Percentiles rank a stretch among this genome's conserved stretches.
These are phyloP conservation scores for Scalopus aquaticus DNA, from an alignment of 2,113 vertebrate genomes.

Conservation along the genomic window DNA sequence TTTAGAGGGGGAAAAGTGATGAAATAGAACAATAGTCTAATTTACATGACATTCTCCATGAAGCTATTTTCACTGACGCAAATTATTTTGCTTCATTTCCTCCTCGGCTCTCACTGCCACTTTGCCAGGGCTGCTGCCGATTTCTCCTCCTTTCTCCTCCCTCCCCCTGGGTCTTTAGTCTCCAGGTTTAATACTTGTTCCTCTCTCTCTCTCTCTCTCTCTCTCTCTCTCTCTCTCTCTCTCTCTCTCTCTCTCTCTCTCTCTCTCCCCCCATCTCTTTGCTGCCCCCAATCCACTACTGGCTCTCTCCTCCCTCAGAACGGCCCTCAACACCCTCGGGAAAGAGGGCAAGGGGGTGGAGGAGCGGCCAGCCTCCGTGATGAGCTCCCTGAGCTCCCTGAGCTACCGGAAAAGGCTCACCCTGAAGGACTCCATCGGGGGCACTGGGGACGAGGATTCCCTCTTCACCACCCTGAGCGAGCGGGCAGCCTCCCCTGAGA, in stretches of 20 bases:
- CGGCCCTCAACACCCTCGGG: slow-evolving; percentile 81
- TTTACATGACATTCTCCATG: slow-evolving; percentile 82
- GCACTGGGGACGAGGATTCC: slow-evolving; percentile 89
- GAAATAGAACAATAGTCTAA: slow-evolving; percentile 84
- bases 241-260: background rate
- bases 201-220: slow-evolving; percentile 52
- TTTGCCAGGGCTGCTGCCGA: slow-evolving; percentile 64
- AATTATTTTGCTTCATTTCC: slow-evolving; percentile 77
- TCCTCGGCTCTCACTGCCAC: slow-evolving; percentile 58
- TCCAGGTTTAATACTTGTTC: slow-evolving; percentile 50
- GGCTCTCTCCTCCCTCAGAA: slow-evolving; percentile 81
- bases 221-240: background rate
- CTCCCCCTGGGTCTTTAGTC: slow-evolving; percentile 68
- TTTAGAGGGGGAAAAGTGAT: slow-evolving; percentile 84
- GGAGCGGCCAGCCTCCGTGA: slow-evolving; percentile 88
- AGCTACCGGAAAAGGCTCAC: slow-evolving; percentile 94
- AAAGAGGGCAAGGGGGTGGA: slow-evolving; percentile 90
- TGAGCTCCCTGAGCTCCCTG: slow-evolving; percentile 95
- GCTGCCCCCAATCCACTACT: background rate
- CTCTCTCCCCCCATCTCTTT: background rate
- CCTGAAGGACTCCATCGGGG: slow-evolving; percentile 92
- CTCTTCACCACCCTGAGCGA: slow-evolving; percentile 91
- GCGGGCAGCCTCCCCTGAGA: slow-evolving; percentile 86
- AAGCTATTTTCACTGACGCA: slow-evolving; percentile 82
- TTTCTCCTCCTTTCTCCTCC: background rate